Evolutionary conservation across 2,888 invertebrate species (phyloP).

Genomic region (Dryomyza anilis): DNA sequence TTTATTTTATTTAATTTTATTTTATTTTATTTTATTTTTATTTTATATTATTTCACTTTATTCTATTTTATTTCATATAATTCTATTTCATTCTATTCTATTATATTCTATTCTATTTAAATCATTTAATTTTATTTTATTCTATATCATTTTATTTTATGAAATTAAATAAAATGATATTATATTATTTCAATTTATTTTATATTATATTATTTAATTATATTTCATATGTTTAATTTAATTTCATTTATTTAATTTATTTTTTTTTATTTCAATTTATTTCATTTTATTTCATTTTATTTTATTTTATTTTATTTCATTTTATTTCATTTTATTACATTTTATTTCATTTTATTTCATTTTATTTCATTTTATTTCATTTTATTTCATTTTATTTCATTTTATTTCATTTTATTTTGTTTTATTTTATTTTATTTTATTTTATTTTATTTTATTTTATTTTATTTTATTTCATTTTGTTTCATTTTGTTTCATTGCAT

Average conservation of each 20-base stretch:
- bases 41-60: not conserved
- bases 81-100: too few species aligned
- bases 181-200: not conserved
- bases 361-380: not conserved
- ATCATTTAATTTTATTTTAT: slow-evolving; percentile 3
- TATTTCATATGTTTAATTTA: not conserved
- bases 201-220: slow-evolving; percentile 6
- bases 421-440: not conserved
- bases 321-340: not conserved
- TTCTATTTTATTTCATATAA: too few species aligned
- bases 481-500: not conserved
- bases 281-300: not conserved
- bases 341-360: slow-evolving; percentile 1
- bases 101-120: too few species aligned
- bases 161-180: too few species aligned
- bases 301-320: not conserved
- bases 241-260: not conserved
- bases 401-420: slow-evolving; percentile 5
- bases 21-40: not conserved
- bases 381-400: slow-evolving; percentile 3
- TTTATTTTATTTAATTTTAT: slow-evolving; percentile 9
- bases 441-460: slow-evolving; percentile 14
- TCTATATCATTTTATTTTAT: slow-evolving; percentile 3
- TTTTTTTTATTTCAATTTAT: not conserved
- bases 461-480: slow-evolving; percentile 24